Evolutionary conservation across 2,797 vertebrate genomes (phyloP), one percentile per base, ranked within the genome.

Genomic region (Mus spretus): DNA sequence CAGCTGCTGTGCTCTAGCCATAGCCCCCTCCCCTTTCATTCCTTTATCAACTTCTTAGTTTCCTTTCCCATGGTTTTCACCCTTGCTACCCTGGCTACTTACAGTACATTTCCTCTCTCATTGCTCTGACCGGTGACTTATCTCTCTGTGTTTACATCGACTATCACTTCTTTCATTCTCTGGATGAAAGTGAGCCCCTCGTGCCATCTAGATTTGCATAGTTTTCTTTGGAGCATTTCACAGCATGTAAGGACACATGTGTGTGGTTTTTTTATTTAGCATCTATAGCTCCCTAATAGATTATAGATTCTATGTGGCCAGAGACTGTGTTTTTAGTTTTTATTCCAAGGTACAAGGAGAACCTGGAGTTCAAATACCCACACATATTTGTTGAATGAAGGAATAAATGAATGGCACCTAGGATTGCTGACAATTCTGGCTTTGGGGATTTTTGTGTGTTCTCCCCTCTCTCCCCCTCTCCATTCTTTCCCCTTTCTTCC

Each of bases 101-200:
- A 37, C 65, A 74, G 55, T 59, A 22, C 15, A 1, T 86, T 89
- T 40, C 47, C 15, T 20, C 77, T 31, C 47, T 57, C n/a, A 40
- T 82, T 10, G 20, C 8, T 13, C n/a, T 6, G 72, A 67, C n/a
- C 84, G 24, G 34, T 86, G 3, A 82, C 26, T 82, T 22, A 61
- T 85, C 75, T 91, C 59, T 24, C 89, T 31, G 6, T 61, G 44
- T 55, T 90, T 28, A 70, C 86, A 17, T 79, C 75, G 91, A 94
- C 55, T 34, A 47, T 84, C 63, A 47, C 57, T 47, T 34, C 28
- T 89, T n/a, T 70, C 75, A 50, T 61, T 61, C 24, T 44, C 63
- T 34, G 57, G 37, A 80, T 77, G 79, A 40, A 87, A 81, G 20
- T 6, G 83, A 89, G 50, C 1, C 34, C 70, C 37, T 31, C 20